Evolutionary conservation across 2,113 vertebrate species (phyloP).

Genomic region (Seriola aureovittata): DNA sequence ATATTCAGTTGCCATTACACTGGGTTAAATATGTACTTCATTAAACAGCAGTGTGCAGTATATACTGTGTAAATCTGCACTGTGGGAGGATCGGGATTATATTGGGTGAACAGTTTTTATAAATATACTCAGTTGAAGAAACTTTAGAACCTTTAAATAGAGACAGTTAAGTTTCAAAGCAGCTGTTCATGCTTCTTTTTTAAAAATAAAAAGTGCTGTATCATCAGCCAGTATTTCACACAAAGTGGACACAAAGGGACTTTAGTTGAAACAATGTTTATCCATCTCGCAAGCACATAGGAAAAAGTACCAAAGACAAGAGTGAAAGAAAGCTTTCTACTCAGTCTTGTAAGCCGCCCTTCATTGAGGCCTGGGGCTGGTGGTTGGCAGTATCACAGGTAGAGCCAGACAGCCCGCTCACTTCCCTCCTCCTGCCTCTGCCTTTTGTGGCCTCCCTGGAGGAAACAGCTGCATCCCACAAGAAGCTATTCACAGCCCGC

Average conservation of each 20-base stretch:
- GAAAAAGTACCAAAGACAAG: constrained; percentile 80
- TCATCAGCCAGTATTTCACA: constrained; percentile 60
- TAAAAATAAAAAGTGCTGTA: constrained; percentile 62
- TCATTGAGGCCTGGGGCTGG: constrained; percentile 41
- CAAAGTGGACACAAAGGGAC: constrained; percentile 60
- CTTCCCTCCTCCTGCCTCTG: constrained; percentile 62
- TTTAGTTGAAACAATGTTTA: constrained; percentile 61
- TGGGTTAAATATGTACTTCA: constrained; percentile 53
- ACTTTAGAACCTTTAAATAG: constrained; percentile 60
- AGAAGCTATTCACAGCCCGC: constrained; percentile 72
- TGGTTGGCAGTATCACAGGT: constrained; percentile 75
- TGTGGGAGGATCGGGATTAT: constrained; percentile 29
- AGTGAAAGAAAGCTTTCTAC: constrained; percentile 72
- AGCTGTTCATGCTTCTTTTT: constrained; percentile 76
- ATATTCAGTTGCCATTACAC: constrained; percentile 43
- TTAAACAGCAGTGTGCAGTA: constrained; percentile 40
- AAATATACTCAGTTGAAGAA: constrained; percentile 41
- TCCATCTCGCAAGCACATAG: constrained; percentile 75
- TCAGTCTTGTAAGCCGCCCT: constrained; percentile 64
- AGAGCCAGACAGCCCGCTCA: constrained; percentile 73
- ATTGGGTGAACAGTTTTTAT: constrained; percentile 46
- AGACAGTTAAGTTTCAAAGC: constrained; percentile 84
- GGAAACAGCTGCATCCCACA: constrained; percentile 80
- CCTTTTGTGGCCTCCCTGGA: constrained; percentile 62
- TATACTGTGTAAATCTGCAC: constrained; percentile 53